Evolutionary conservation across 1,140 invertebrate genomes (phyloP).

Genomic region (Thaumetopoea pityocampa): DNA sequence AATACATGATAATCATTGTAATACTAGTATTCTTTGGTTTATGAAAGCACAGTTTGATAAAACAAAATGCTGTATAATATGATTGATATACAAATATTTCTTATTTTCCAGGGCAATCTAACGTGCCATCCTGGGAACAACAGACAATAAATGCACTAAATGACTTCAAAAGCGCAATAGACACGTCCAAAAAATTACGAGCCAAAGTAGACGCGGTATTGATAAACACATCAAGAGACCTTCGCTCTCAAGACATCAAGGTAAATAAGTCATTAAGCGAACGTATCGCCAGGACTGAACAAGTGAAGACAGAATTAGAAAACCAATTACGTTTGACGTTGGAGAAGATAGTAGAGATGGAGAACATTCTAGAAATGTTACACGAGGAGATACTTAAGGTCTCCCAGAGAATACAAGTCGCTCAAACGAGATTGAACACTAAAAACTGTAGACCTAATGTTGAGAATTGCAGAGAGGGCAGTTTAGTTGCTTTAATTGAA

Average conservation of each 20-base stretch:
- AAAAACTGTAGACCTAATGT: constrained; percentile 79
- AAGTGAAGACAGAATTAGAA: constrained; percentile 79
- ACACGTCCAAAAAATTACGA: constrained; percentile 76
- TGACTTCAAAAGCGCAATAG: constrained; percentile 75
- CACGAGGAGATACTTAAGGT: constrained; percentile 79
- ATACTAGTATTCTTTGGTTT: no score
- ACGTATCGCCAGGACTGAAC: constrained; percentile 79
- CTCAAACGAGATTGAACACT: constrained; percentile 84
- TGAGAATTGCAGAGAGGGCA: constrained; percentile 82
- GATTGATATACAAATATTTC: no score
- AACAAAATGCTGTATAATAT: no score
- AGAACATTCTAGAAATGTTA: constrained; percentile 80
- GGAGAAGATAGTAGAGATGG: constrained; percentile 80
- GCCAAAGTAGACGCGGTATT: constrained; percentile 78
- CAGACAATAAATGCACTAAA: constrained; percentile 79
- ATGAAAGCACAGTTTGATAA: no score
- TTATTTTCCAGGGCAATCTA: constrained; percentile 75
- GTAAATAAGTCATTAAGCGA: constrained; percentile 80
- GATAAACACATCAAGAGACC: constrained; percentile 80
- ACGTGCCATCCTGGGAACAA: constrained; percentile 82
- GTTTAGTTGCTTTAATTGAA: constrained; percentile 81
- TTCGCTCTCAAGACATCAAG: constrained; percentile 82
- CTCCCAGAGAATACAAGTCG: constrained; percentile 82
- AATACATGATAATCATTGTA: no score
- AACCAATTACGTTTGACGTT: constrained; percentile 77